Evolutionary conservation across 2,797 vertebrate species (phyloP).

Genomic region (Tapera naevia): DNA sequence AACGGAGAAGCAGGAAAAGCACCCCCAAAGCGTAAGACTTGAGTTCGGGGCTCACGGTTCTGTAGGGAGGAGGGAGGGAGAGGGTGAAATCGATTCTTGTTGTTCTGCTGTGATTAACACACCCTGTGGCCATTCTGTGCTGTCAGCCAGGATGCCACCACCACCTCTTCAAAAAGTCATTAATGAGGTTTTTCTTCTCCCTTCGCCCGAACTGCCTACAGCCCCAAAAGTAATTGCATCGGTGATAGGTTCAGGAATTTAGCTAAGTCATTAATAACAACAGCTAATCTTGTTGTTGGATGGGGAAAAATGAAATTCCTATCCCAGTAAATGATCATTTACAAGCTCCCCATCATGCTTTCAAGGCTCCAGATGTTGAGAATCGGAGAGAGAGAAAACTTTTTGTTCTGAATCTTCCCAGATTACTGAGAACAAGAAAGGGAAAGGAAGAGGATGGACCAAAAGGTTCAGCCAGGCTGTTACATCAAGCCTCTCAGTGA

Average conservation of each 20-base stretch:
- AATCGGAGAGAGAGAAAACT: neutral
- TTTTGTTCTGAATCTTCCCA: neutral
- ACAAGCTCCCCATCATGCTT: neutral
- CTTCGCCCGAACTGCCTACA: constrained; percentile 26
- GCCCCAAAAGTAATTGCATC: constrained; percentile 55
- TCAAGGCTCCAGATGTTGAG: neutral
- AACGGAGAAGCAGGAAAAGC: constrained; percentile 92
- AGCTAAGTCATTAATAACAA: constrained; percentile 61
- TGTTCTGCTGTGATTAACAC: constrained; percentile 60
- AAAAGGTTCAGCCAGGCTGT: neutral
- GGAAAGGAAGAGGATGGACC: neutral
- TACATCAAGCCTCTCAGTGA: neutral
- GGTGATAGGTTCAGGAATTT: constrained; percentile 57
- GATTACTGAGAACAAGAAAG: neutral
- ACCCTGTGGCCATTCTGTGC: neutral
- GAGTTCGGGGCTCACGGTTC: constrained; percentile 95
- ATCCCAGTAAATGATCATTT: neutral
- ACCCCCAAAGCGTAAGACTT: constrained; percentile 97
- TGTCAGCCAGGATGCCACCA: constrained; percentile 52
- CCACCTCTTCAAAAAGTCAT: constrained; percentile 60
- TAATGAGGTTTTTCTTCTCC: constrained; percentile 11
- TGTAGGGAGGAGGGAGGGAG: constrained; percentile 63
- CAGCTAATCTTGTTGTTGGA: constrained; percentile 28
- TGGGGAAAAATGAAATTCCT: constrained; percentile 33
- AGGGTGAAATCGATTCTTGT: constrained; percentile 49